These are phyloP conservation scores for Ctenosaura bakeri DNA, from an alignment of 2,797 vertebrate genomes.

Conservation along the genomic window DNA sequence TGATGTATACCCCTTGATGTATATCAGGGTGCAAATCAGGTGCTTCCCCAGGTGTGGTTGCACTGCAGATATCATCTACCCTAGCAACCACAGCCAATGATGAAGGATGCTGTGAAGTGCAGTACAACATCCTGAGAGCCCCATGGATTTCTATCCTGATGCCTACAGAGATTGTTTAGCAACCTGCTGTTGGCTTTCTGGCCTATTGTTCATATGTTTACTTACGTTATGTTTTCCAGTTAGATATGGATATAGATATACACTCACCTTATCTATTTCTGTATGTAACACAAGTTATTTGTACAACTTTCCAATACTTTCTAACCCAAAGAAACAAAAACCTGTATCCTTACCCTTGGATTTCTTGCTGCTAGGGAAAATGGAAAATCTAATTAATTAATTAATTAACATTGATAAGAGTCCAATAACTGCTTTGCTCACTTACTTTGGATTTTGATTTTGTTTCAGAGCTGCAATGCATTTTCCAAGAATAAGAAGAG, in stretches of 20 bases:
- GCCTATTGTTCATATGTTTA: not conserved
- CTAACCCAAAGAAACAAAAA: not conserved
- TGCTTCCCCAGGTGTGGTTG: too few species aligned
- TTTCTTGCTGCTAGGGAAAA: not conserved
- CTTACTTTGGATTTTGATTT: slow-evolving; percentile 87
- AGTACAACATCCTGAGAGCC: too few species aligned
- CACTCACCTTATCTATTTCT: too few species aligned
- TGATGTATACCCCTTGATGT: not conserved
- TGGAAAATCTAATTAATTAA: not conserved
- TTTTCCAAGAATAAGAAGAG: slow-evolving; percentile 92
- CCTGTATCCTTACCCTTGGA: not conserved
- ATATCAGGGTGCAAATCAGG: too few species aligned
- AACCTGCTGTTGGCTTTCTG: not conserved
- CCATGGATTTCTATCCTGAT: too few species aligned
- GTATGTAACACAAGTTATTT: not conserved
- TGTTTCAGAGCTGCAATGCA: slow-evolving; percentile 89
- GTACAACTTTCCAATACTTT: not conserved
- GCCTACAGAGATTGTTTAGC: not conserved
- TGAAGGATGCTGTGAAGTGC: too few species aligned
- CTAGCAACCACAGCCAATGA: too few species aligned
- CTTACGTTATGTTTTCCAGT: not conserved
- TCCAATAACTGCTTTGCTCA: slow-evolving; percentile 33
- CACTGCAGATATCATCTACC: too few species aligned
- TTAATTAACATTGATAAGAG: not conserved
- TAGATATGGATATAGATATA: too few species aligned